phyloP scores from a whole-genome alignment of 2,113 vertebrate species.

The Trogon surrucura region DNA sequence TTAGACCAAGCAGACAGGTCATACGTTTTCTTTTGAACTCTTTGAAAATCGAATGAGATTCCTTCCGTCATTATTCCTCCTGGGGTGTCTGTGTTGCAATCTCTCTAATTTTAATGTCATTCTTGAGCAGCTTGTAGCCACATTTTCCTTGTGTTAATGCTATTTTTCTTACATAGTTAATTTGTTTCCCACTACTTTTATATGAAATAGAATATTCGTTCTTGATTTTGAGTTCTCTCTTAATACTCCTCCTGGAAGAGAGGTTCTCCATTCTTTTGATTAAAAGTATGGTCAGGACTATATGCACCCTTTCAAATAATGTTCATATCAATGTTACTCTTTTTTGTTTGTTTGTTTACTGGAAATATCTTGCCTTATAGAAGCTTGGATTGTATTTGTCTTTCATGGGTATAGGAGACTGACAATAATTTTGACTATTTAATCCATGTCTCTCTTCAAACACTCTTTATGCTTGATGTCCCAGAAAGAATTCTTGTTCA shows the following conservation, averaged over 20 bases:
- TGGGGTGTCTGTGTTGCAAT: neutral
- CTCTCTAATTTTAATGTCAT: neutral
- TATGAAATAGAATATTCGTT: neutral
- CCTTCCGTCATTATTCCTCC: neutral
- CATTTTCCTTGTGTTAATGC: neutral
- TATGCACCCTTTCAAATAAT: neutral
- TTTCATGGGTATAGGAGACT: neutral
- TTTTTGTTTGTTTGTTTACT: neutral
- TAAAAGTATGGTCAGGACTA: neutral
- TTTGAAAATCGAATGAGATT: neutral
- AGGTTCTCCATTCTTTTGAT: neutral
- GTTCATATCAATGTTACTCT: neutral
- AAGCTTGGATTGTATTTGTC: neutral
- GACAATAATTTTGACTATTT: neutral
- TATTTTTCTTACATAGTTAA: neutral
- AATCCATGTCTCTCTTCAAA: neutral
- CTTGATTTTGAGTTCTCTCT: neutral
- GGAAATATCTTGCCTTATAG: neutral
- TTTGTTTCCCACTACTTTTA: neutral
- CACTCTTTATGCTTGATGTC: neutral
- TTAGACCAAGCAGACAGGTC: neutral
- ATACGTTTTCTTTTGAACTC: neutral
- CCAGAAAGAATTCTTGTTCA: neutral
- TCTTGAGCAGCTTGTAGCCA: neutral
- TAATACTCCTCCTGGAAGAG: neutral